phyloP scores from a whole-genome alignment of 2,113 vertebrate species.

The Salvator merianae region DNA sequence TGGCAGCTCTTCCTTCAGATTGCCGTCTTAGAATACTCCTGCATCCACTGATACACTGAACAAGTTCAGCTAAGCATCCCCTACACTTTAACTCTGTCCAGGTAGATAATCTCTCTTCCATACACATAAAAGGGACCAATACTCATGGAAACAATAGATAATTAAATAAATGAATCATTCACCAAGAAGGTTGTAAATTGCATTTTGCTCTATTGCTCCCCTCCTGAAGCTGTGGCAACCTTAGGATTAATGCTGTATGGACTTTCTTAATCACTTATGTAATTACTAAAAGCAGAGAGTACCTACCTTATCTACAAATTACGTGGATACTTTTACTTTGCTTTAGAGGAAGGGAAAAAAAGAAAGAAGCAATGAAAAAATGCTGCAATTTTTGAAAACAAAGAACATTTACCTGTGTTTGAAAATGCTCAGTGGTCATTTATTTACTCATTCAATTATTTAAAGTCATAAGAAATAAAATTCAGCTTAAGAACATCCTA shows the following conservation, averaged over 20 bases:
- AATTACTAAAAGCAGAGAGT: slow-evolving; percentile 60
- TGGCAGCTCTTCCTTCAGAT: no score
- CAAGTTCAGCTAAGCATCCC: not conserved
- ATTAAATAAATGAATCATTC: slow-evolving; percentile 50
- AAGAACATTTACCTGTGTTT: not conserved
- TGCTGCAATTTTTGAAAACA: not conserved
- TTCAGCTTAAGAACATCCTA: not conserved
- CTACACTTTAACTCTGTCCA: slow-evolving; percentile 25
- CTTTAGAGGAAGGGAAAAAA: slow-evolving; percentile 40
- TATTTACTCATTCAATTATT: no score
- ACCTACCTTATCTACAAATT: slow-evolving; percentile 54
- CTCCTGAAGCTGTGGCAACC: slow-evolving; percentile 14
- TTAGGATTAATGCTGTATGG: slow-evolving; percentile 41
- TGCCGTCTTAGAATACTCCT: no score
- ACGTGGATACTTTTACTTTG: slow-evolving; percentile 53
- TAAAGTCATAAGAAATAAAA: slow-evolving; percentile 31
- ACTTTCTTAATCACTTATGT: slow-evolving; percentile 53
- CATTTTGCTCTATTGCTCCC: slow-evolving; percentile 22
- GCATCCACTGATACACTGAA: not conserved
- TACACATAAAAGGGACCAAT: slow-evolving; percentile 39
- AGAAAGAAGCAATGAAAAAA: not conserved
- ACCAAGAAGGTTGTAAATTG: slow-evolving; percentile 50
- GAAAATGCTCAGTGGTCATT: no score
- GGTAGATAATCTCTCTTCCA: slow-evolving; percentile 15
- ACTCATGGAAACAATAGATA: slow-evolving; percentile 27